Conservation (phyloP, 2,797 vertebrate genomes). For the Sternarchorhynchus goeldii region DNA sequence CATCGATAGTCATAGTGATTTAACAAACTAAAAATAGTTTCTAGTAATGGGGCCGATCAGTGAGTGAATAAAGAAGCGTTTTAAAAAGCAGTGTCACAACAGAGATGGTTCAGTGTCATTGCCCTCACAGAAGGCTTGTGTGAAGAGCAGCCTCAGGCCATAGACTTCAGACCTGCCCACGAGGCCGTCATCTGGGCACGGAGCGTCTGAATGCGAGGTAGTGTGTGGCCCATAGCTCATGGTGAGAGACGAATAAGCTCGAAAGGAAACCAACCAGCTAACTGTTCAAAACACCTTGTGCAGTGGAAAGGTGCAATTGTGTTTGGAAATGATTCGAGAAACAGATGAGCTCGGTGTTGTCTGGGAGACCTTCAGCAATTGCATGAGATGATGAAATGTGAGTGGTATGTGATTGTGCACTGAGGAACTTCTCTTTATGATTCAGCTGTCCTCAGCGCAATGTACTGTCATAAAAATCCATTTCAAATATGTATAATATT, state of each 20-base stretch:
- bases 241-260: slow-evolving; percentile 11
- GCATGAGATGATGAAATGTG: slow-evolving; percentile 45
- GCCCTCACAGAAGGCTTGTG: slow-evolving; percentile 60
- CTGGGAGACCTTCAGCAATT: slow-evolving; percentile 40
- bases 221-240: slow-evolving; percentile 33
- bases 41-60: slow-evolving; percentile 56
- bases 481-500: slow-evolving; percentile 49
- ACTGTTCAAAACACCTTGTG: slow-evolving; percentile 31
- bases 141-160: slow-evolving; percentile 51
- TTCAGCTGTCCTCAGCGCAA: slow-evolving; percentile 53
- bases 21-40: slow-evolving; percentile 62
- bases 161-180: slow-evolving; percentile 52
- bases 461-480: slow-evolving; percentile 51
- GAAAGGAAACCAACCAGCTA: not conserved
- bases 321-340: slow-evolving; percentile 26
- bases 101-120: slow-evolving; percentile 52
- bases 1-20: slow-evolving; percentile 64
- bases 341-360: slow-evolving; percentile 22
- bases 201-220: slow-evolving; percentile 36
- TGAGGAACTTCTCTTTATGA: slow-evolving; percentile 50
- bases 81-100: slow-evolving; percentile 57
- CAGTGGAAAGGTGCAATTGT: not conserved
- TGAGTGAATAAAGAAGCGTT: slow-evolving; percentile 60
- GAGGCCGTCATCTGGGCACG: slow-evolving; percentile 45
- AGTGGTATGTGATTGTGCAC: slow-evolving; percentile 51